phyloP scores from a whole-genome alignment of 2,888 invertebrate species.

The Melanostoma scalare region DNA sequence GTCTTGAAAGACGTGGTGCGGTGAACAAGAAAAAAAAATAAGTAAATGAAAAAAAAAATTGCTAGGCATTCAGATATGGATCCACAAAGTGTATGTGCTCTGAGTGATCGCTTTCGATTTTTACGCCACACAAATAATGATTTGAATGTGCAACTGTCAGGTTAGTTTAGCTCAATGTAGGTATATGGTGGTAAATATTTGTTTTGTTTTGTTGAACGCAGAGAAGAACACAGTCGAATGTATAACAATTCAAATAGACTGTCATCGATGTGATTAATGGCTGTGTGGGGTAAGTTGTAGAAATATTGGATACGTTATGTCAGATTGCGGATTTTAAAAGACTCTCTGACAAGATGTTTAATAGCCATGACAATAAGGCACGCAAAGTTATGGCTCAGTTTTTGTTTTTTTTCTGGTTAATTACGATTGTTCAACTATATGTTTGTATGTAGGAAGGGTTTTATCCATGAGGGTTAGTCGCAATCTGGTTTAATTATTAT shows the following conservation, averaged over 20 bases:
- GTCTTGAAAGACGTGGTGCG: slow-evolving; percentile 21
- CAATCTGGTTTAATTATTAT: too few species aligned
- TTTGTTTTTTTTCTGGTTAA: too few species aligned
- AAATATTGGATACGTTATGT: too few species aligned
- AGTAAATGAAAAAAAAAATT: slow-evolving; percentile 23
- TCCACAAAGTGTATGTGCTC: slow-evolving; percentile 44
- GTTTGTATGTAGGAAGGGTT: too few species aligned
- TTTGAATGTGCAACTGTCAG: slow-evolving; percentile 71
- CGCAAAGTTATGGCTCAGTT: too few species aligned
- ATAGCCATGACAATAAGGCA: too few species aligned
- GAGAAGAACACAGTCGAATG: slow-evolving; percentile 40
- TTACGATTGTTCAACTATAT: too few species aligned
- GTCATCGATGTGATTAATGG: slow-evolving; percentile 21
- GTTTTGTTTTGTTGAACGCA: slow-evolving; percentile 59
- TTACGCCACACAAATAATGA: slow-evolving; percentile 64
- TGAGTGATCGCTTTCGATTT: slow-evolving; percentile 70
- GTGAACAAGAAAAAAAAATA: slow-evolving; percentile 21
- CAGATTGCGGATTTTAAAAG: too few species aligned
- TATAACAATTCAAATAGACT: slow-evolving; percentile 11
- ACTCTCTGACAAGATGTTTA: too few species aligned
- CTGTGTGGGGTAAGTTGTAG: neutral
- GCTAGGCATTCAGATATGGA: slow-evolving; percentile 57
- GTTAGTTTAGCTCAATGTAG: slow-evolving; percentile 38
- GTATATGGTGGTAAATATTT: slow-evolving; percentile 66
- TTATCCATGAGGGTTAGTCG: too few species aligned